A percentile compares a stretch with the other conserved stretches of the same genome.
These are phyloP conservation scores for Colletes latitarsis DNA, from an alignment of 1,140 invertebrate species.

Conservation along the genomic window DNA sequence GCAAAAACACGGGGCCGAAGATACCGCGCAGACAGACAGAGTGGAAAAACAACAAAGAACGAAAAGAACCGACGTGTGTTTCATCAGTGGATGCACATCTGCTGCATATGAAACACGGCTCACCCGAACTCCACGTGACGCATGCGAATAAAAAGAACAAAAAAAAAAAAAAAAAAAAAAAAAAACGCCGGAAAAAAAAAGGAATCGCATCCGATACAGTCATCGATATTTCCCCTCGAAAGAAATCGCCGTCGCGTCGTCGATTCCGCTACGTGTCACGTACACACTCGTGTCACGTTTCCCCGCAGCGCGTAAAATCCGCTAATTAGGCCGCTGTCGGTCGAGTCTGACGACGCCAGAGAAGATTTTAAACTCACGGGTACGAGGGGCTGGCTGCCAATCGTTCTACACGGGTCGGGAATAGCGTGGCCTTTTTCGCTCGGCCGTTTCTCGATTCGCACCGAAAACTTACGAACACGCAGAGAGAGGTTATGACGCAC, in stretches of 20 bases:
- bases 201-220: conserved; percentile 2
- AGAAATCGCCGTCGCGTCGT: neutral
- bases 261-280: neutral
- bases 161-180: too few relatives aligned
- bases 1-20: neutral
- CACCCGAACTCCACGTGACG: conserved; percentile 25
- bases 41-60: too few relatives aligned
- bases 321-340: conserved; percentile 15
- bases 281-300: neutral
- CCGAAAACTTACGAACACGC: neutral
- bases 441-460: neutral
- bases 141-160: neutral
- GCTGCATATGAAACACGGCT: conserved; percentile 19
- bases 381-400: neutral
- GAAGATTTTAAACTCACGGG: neutral
- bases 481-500: conserved; percentile 43
- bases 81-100: conserved; percentile 21
- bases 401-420: neutral
- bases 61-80: conserved; percentile 17
- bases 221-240: neutral
- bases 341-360: neutral
- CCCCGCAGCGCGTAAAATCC: neutral
- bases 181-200: neutral
- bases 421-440: too few relatives aligned
- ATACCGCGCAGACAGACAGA: neutral